phyloP scores from a whole-genome alignment of 37 sponge, comb jelly and placozoan species.

The Hexactinellida sp. region DNA sequence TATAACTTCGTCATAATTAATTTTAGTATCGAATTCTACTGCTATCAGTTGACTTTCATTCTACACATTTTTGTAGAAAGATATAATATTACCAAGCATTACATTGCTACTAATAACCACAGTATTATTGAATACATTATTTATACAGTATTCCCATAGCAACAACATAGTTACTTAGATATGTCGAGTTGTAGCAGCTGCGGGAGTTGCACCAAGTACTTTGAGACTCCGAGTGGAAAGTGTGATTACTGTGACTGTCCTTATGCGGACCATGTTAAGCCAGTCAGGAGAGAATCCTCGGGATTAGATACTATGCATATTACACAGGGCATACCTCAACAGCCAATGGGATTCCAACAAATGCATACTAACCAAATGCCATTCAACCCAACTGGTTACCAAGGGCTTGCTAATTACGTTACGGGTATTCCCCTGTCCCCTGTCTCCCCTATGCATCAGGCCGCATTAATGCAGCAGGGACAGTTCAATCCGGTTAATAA shows the following conservation, averaged over 20 bases:
- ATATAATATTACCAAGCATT: too few relatives aligned
- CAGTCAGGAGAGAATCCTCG: neutral
- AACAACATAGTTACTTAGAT: too few relatives aligned
- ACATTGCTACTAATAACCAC: too few relatives aligned
- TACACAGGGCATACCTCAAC: neutral
- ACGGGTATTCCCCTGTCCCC: neutral
- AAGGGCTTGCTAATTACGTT: neutral
- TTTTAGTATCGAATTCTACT: too few relatives aligned
- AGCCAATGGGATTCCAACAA: neutral
- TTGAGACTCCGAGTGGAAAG: neutral
- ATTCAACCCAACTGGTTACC: neutral
- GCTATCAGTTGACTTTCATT: too few relatives aligned
- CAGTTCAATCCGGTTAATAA: neutral
- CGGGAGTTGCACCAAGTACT: neutral
- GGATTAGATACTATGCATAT: neutral
- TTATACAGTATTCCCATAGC: too few relatives aligned
- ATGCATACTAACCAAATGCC: neutral
- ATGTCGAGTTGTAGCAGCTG: neutral
- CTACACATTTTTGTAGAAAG: too few relatives aligned
- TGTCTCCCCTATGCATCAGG: neutral
- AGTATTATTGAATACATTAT: too few relatives aligned
- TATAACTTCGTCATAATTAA: too few relatives aligned
- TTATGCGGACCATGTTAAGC: neutral
- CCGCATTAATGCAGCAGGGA: neutral
- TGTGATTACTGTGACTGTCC: conserved; percentile 1